These are phyloP conservation scores for Phocoena phocoena DNA, from an alignment of 2,113 vertebrate species.

Conservation along the genomic window DNA sequence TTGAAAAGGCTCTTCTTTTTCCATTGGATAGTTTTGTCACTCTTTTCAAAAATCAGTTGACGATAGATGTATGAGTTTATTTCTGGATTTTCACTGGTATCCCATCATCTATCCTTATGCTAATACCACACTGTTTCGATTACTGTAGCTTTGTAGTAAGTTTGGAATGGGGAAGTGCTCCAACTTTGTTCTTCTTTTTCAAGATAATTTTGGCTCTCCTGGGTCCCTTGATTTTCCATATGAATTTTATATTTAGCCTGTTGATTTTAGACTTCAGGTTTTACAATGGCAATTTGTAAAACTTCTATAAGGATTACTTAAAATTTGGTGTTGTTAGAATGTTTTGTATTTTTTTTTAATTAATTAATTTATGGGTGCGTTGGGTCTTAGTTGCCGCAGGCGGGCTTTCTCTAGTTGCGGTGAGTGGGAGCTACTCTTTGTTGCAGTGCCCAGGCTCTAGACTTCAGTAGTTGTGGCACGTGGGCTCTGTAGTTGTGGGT, in stretches of 20 bases:
- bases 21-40: not conserved
- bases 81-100: slow-evolving; percentile 32
- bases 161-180: slow-evolving; percentile 12
- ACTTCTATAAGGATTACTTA: not conserved
- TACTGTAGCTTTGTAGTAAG: not conserved
- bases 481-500: too few species aligned
- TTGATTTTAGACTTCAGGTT: slow-evolving; percentile 34
- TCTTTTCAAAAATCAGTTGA: not conserved
- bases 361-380: too few species aligned
- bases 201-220: not conserved
- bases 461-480: too few species aligned
- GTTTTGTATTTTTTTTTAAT: not conserved
- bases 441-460: too few species aligned
- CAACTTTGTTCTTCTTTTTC: not conserved
- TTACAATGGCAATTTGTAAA: not conserved
- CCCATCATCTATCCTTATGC: not conserved
- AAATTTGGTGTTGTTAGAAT: slow-evolving; percentile 27
- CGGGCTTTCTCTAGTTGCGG: too few species aligned
- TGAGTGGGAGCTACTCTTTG: too few species aligned
- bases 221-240: not conserved
- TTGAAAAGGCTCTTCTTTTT: slow-evolving; percentile 17
- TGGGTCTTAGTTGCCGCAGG: too few species aligned
- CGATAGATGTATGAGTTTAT: not conserved
- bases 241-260: slow-evolving; percentile 20
- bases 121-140: slow-evolving; percentile 14